Evolutionary conservation across 2,113 vertebrate species (phyloP).

Genomic region (Erinaceus europaeus): DNA sequence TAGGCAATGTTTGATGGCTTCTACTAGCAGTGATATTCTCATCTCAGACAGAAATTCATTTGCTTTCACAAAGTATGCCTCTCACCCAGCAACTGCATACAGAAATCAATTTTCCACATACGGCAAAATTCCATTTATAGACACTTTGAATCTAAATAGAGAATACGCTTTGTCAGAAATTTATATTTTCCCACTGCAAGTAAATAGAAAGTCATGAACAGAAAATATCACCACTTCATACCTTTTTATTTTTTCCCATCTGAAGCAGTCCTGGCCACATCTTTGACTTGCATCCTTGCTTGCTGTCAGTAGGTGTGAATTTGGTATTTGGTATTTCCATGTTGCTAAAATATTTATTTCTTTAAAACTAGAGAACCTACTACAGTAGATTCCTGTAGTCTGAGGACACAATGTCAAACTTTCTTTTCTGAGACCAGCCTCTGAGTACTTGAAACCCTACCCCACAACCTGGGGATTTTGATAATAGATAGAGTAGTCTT

Average conservation of each 20-base stretch:
- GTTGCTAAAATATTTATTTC: slow-evolving; percentile 36
- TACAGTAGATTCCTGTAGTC: neutral
- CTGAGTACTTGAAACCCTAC: neutral
- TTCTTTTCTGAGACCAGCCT: neutral
- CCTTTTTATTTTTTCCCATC: neutral
- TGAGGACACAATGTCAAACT: neutral
- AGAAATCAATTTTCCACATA: slow-evolving; percentile 35
- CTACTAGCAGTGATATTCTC: slow-evolving; percentile 28
- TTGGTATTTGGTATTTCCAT: neutral
- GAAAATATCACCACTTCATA: neutral
- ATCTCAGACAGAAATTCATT: slow-evolving; percentile 20
- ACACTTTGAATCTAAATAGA: neutral
- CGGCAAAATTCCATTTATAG: slow-evolving; percentile 23
- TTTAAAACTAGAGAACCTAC: neutral
- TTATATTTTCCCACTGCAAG: neutral
- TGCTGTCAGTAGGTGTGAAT: neutral
- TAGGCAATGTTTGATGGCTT: slow-evolving; percentile 15
- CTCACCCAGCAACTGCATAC: neutral
- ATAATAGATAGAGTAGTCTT: neutral
- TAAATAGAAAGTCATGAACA: slow-evolving; percentile 14
- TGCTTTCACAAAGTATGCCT: slow-evolving; percentile 6
- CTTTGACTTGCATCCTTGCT: neutral
- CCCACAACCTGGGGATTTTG: neutral
- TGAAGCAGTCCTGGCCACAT: neutral
- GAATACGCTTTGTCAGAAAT: neutral